These are phyloP conservation scores for Ceratina japonica DNA, from an alignment of 1,140 invertebrate species.

Conservation along the genomic window DNA sequence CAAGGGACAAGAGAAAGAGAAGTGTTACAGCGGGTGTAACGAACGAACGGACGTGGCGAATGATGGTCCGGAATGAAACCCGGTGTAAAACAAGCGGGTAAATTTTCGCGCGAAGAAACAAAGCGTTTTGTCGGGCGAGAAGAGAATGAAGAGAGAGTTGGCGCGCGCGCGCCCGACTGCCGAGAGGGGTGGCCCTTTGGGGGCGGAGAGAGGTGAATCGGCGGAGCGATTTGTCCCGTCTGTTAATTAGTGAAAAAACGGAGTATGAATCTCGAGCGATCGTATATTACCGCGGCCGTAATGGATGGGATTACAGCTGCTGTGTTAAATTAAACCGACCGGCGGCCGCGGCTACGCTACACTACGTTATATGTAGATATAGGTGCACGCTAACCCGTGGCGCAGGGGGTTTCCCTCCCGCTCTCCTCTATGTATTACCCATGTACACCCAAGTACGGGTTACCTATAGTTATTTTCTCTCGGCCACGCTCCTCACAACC, in stretches of 20 bases:
- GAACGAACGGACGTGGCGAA: background rate
- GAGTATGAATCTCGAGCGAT: conserved; percentile 81
- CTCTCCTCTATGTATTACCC: conserved; percentile 63
- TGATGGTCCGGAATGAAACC: too few species aligned
- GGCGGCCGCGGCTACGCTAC: conserved; percentile 74
- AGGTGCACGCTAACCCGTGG: conserved; percentile 66
- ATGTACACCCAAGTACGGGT: conserved; percentile 69
- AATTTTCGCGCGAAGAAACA: conserved; percentile 60
- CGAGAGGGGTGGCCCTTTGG: conserved; percentile 36
- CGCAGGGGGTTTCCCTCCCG: conserved; percentile 65
- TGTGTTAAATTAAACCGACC: conserved; percentile 80
- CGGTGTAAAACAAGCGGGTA: conserved; percentile 45
- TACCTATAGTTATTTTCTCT: conserved; percentile 64
- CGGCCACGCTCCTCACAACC: conserved; percentile 1
- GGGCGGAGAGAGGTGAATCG: conserved; percentile 65
- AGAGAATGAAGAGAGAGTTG: conserved; percentile 56
- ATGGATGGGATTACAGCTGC: conserved; percentile 81
- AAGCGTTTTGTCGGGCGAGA: conserved; percentile 53
- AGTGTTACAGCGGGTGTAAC: too few species aligned
- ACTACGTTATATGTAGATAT: conserved; percentile 75
- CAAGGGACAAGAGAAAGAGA: too few species aligned
- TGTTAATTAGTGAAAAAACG: conserved; percentile 81
- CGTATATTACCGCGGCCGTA: conserved; percentile 79
- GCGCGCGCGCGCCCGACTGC: conserved; percentile 53
- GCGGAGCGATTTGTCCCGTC: conserved; percentile 80